Evolutionary conservation across 1,140 invertebrate species (phyloP), one percentile per base, ranked within the genome.

Genomic region (Cydia splendana): DNA sequence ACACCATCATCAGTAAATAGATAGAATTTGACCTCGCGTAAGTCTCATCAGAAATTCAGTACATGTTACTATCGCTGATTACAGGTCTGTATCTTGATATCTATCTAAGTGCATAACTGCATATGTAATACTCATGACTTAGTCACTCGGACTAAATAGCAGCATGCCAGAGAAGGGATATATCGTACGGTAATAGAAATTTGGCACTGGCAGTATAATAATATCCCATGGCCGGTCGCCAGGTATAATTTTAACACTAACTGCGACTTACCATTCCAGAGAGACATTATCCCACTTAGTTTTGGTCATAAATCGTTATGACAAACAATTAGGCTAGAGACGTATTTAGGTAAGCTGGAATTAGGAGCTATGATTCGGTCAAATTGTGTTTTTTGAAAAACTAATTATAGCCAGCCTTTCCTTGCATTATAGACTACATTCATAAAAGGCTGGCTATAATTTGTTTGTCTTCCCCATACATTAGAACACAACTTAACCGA

Each of bases 131-230:
- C 51, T 53, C n/a, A 77, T 20, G 38, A 75, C 77, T 80, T 82
- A 78, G 77, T 80, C 77, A 80, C 77, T 48, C 75, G 75, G 53
- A 79, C 69, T 62, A 53, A 80, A 79, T 79, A 79, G 53, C 57
- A 71, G 74, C 65, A 82, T 79, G 79, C 81, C 82, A 77, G 75
- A 78, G 78, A 85, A 83, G 84, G 86, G 76, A 87, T 83, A 85
- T 81, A 83, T 38, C 6, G n/a, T 18, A 73, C 80, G 75, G 78
- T 74, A 45, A 82, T 80, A 87, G 85, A 87, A 85, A 87, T 88
- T 92, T 91, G 89, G 87, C 89, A 89, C 89, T 91, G 85, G 82
- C 65, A 77, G 76, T 79, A 87, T 87, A 89, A 91, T 88, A 89
- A 89, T 90, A 91, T 86, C 76, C 75, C 76, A 85, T 87, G 88